Evolutionary conservation across 2,797 vertebrate species (phyloP).

Genomic region (Anabas testudineus): DNA sequence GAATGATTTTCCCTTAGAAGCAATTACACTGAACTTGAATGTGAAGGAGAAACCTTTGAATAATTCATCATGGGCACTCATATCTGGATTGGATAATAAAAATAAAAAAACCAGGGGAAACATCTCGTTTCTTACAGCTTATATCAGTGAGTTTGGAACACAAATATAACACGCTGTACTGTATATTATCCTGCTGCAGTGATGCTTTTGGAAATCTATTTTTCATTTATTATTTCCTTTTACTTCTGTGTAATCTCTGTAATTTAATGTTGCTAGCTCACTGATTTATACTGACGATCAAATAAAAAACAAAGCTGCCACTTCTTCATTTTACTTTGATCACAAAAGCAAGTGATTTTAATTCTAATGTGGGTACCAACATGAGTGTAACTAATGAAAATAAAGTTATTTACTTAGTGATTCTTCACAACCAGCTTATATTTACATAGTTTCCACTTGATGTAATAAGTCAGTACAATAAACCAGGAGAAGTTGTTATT

Average conservation of each 20-base stretch:
- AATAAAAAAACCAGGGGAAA: no score
- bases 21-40: constrained; percentile 58
- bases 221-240: not conserved
- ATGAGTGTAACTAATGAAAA: constrained; percentile 45
- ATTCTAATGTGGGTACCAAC: constrained; percentile 23
- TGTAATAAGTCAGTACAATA: constrained; percentile 3
- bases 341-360: constrained; percentile 43
- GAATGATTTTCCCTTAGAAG: constrained; percentile 36
- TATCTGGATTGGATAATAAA: constrained; percentile 19
- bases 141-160: constrained; percentile 1
- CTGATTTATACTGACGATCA: constrained; percentile 35
- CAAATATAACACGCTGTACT: constrained; percentile 3
- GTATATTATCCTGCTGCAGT: no score
- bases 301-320: constrained; percentile 32
- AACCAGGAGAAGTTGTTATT: constrained; percentile 12
- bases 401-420: constrained; percentile 37
- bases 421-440: constrained; percentile 6
- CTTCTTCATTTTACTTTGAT: constrained; percentile 47
- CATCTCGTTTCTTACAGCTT: constrained; percentile 1
- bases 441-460: constrained; percentile 20
- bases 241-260: constrained; percentile 22
- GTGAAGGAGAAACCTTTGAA: constrained; percentile 45
- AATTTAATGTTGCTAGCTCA: constrained; percentile 30
- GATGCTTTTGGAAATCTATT: not conserved
- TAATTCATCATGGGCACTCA: constrained; percentile 42